phyloP scores from a whole-genome alignment of 1,140 invertebrate species.

The Hirudo medicinalis region DNA sequence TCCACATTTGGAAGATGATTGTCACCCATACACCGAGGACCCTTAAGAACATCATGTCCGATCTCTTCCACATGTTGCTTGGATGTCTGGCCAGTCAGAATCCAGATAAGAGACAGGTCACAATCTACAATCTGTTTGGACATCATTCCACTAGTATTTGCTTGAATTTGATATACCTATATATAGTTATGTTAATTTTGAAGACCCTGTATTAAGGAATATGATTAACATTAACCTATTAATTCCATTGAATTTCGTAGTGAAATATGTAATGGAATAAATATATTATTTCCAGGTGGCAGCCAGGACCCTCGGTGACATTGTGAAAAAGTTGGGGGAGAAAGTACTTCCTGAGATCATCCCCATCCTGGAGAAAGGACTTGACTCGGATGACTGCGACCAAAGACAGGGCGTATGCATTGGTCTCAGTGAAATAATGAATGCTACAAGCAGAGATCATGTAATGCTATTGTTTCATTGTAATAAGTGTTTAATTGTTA shows the following conservation, averaged over 20 bases:
- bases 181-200: no score
- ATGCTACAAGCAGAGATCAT: conserved; percentile 86
- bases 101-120: conserved; percentile 77
- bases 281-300: conserved; percentile 52
- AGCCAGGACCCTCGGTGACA: conserved; percentile 84
- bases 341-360: conserved; percentile 93
- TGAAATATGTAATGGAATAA: no score
- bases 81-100: conserved; percentile 86
- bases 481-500: background rate
- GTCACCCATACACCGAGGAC: conserved; percentile 92
- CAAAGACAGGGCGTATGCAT: conserved; percentile 95
- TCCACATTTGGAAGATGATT: conserved; percentile 93
- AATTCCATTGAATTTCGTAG: no score
- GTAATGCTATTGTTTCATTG: conserved; percentile 27
- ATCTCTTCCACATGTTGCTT: conserved; percentile 75
- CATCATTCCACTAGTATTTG: no score
- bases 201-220: no score
- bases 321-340: conserved; percentile 93
- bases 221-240: background rate
- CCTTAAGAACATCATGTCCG: conserved; percentile 86
- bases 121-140: background rate
- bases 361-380: conserved; percentile 81
- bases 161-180: no score
- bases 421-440: conserved; percentile 93
- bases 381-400: conserved; percentile 77